Conservation (phyloP, 2,797 vertebrate species). For the Chrosomus eos region DNA sequence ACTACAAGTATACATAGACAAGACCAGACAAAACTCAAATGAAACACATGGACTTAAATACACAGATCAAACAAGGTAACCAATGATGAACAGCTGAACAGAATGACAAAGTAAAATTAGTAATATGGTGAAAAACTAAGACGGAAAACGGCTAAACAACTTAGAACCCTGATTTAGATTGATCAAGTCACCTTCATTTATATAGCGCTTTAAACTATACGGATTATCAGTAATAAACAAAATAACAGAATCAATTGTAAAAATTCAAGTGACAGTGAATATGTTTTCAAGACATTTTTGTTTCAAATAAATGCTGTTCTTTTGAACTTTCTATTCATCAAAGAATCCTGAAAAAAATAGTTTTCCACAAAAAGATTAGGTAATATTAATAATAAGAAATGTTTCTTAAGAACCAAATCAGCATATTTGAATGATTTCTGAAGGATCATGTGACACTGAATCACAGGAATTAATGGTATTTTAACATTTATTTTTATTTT, state of each 20-base stretch:
- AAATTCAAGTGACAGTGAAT: background rate
- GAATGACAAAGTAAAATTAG: background rate
- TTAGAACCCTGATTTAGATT: too few species aligned
- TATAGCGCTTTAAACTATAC: background rate
- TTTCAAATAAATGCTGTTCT: background rate
- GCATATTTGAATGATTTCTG: background rate
- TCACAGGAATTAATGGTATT: too few species aligned
- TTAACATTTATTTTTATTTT: background rate
- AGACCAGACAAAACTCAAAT: too few species aligned
- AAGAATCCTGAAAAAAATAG: background rate
- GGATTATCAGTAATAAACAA: background rate
- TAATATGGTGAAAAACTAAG: background rate
- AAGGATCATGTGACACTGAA: background rate
- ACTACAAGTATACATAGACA: too few species aligned
- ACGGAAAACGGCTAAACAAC: too few species aligned
- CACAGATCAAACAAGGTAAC: background rate
- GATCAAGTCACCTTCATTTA: background rate
- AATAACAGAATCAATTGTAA: background rate
- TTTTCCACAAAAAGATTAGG: background rate
- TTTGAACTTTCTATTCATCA: background rate
- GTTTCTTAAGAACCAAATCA: background rate
- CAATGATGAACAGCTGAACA: background rate
- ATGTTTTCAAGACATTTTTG: background rate
- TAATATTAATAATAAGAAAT: background rate
- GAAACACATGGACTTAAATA: background rate